These are phyloP conservation scores for Temnopleurus reevesii DNA, from an alignment of 53 echinoderm and acorn worm genomes.

Conservation along the genomic window DNA sequence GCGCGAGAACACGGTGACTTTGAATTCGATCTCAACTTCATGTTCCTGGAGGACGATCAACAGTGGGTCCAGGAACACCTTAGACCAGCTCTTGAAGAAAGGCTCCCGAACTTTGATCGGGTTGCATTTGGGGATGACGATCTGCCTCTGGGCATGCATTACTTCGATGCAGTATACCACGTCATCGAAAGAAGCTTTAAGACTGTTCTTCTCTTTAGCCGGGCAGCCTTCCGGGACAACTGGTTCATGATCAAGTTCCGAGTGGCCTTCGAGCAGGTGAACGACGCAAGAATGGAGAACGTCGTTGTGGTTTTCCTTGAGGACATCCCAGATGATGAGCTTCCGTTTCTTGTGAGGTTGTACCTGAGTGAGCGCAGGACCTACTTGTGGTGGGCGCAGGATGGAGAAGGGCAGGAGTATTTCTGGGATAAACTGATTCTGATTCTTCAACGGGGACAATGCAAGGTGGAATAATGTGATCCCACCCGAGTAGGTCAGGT, in stretches of 20 bases:
- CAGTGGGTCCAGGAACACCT: conserved; percentile 13
- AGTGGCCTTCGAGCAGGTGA: conserved; percentile 9
- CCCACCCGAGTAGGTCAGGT: neutral
- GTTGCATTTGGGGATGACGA: neutral
- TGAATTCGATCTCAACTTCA: conserved; percentile 11
- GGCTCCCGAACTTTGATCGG: conserved; percentile 5
- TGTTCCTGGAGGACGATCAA: conserved; percentile 27
- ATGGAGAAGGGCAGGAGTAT: neutral
- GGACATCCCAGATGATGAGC: neutral
- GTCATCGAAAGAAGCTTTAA: conserved; percentile 6
- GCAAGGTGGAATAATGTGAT: conserved; percentile 9
- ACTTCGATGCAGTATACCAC: conserved; percentile 1
- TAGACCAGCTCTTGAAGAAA: conserved; percentile 14
- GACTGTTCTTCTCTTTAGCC: neutral
- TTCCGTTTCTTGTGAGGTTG: neutral
- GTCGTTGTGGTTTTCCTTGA: neutral
- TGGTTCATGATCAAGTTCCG: conserved; percentile 31
- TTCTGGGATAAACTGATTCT: conserved; percentile 7
- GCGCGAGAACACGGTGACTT: conserved; percentile 13
- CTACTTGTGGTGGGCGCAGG: neutral
- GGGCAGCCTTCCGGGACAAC: conserved; percentile 3
- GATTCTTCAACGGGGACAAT: conserved; percentile 8
- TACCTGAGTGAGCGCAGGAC: conserved; percentile 17
- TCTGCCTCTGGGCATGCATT: neutral
- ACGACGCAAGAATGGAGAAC: neutral